Conservation (phyloP, 1,140 invertebrate species). For the Diorhabda sublineata region DNA sequence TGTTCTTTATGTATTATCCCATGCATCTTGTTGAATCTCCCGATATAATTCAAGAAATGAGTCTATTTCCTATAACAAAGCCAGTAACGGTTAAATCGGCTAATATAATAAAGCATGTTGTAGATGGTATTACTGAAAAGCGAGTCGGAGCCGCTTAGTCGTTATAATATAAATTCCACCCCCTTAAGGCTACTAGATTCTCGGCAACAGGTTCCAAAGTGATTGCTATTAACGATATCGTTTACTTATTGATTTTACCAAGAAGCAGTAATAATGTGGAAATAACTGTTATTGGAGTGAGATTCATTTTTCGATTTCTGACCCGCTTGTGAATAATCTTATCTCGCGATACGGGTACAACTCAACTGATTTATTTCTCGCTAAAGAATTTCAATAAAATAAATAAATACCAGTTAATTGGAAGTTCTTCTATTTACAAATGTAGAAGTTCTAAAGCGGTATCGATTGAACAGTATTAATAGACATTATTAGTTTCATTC, state of each 20-base stretch:
- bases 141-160: conserved; percentile 3
- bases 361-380: neutral
- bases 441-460: too few species aligned
- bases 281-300: conserved; percentile 16
- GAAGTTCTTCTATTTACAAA: too few species aligned
- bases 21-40: neutral
- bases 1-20: too few species aligned
- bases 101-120: conserved; percentile 8
- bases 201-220: conserved; percentile 11
- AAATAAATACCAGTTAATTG: too few species aligned
- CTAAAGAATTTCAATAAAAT: too few species aligned
- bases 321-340: neutral
- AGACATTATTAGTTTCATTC: too few species aligned
- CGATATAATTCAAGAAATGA: neutral
- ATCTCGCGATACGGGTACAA: neutral
- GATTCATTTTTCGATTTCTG: conserved; percentile 11
- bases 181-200: conserved; percentile 14
- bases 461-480: too few species aligned
- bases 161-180: conserved; percentile 13
- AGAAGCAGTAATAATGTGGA: conserved; percentile 12
- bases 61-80: neutral
- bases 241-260: conserved; percentile 18
- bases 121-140: conserved; percentile 11
- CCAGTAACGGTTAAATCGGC: conserved; percentile 8
- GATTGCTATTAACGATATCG: conserved; percentile 15